Evolutionary conservation across 2,113 vertebrate genomes (phyloP).

Genomic region (Platanista minor): DNA sequence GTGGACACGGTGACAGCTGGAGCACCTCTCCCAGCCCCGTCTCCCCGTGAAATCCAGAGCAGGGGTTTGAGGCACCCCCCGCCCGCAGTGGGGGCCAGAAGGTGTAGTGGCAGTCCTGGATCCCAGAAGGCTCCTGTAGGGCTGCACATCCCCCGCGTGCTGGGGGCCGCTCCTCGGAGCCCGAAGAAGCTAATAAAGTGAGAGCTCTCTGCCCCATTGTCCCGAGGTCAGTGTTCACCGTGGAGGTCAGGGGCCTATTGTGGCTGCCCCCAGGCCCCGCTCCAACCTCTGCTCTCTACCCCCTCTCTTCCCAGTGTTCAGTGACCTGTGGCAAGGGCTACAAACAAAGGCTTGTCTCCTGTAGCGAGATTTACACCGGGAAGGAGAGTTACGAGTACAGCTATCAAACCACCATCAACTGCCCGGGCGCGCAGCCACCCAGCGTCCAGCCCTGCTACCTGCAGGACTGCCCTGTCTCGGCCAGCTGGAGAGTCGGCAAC

Average conservation of each 20-base stretch:
- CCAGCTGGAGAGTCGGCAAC: slow-evolving; percentile 91
- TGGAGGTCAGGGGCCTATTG: neutral
- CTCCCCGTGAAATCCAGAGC: neutral
- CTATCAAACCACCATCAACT: slow-evolving; percentile 89
- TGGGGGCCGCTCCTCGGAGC: neutral
- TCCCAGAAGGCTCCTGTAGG: fast-evolving
- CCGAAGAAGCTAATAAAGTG: neutral
- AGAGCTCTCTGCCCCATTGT: neutral
- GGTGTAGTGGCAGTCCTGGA: neutral
- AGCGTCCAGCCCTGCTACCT: slow-evolving; percentile 89
- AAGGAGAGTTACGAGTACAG: slow-evolving; percentile 95
- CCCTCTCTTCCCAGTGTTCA: slow-evolving; percentile 86
- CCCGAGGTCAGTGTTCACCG: neutral
- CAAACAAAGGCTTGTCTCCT: slow-evolving; percentile 92
- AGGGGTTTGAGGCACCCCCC: neutral
- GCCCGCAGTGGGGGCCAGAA: fast-evolving
- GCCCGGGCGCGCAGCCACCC: slow-evolving; percentile 90
- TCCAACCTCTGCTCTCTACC: neutral
- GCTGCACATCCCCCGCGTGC: neutral
- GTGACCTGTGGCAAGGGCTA: slow-evolving; percentile 94
- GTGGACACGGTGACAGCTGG: neutral
- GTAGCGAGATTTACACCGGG: slow-evolving; percentile 93
- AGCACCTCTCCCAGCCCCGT: fast-evolving
- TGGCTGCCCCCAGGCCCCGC: neutral
- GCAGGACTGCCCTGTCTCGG: slow-evolving; percentile 82